phyloP scores from a whole-genome alignment of 92 coral and sea anemone genomes.

The Isaurus tuberculatus region DNA sequence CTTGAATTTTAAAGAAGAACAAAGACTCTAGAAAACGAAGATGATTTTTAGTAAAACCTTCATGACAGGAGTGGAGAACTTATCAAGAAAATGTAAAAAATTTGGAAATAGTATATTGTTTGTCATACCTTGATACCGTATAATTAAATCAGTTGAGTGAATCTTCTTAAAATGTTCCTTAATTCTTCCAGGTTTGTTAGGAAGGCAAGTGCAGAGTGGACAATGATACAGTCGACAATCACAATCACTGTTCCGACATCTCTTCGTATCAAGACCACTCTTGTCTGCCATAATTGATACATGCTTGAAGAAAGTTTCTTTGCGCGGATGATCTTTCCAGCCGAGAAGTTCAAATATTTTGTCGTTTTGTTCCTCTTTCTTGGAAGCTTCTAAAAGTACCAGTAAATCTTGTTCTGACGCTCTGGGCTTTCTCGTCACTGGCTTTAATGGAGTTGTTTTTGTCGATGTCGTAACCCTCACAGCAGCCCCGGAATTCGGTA shows the following conservation, averaged over 20 bases:
- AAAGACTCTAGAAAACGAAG: too few relatives aligned
- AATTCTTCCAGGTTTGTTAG: constrained; percentile 90
- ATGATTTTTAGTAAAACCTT: too few relatives aligned
- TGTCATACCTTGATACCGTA: constrained; percentile 82
- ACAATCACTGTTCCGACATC: constrained; percentile 85
- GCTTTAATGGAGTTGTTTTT: constrained; percentile 11
- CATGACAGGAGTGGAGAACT: too few relatives aligned
- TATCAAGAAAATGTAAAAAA: background rate
- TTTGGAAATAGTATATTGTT: too few relatives aligned
- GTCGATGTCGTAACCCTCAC: constrained; percentile 21
- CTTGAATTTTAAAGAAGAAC: too few relatives aligned
- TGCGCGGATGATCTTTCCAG: constrained; percentile 53
- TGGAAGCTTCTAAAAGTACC: constrained; percentile 53
- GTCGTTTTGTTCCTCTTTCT: constrained; percentile 69
- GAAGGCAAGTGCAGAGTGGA: constrained; percentile 86
- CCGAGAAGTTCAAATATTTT: constrained; percentile 78
- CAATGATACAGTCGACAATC: constrained; percentile 91
- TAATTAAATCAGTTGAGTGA: constrained; percentile 77
- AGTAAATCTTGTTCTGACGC: constrained; percentile 66
- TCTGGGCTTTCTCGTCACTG: constrained; percentile 46
- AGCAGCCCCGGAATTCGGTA: constrained; percentile 21
- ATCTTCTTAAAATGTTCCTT: constrained; percentile 89
- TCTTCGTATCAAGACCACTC: constrained; percentile 52
- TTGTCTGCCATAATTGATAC: constrained; percentile 73
- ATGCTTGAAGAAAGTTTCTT: constrained; percentile 63